Conservation (phyloP, 1,140 invertebrate species). For the Drosophila lacteicornis region DNA sequence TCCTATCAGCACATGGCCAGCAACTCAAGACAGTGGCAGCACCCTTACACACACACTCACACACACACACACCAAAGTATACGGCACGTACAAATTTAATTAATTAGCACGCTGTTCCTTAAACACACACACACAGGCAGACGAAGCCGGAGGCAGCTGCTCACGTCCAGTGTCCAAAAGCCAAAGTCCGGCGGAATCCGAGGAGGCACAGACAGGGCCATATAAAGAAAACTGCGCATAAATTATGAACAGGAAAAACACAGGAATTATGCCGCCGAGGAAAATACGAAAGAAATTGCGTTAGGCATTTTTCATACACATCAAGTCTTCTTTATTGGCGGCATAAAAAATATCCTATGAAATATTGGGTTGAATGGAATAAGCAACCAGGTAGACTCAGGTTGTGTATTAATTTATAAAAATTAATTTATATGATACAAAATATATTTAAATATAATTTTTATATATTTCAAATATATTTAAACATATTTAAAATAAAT, state of each 20-base stretch:
- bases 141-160: slow-evolving; percentile 26
- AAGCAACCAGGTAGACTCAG: not conserved
- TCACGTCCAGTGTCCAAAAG: slow-evolving; percentile 60
- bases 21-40: slow-evolving; percentile 52
- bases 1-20: slow-evolving; percentile 60
- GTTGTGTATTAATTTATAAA: not conserved
- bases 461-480: too few species aligned
- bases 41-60: slow-evolving; percentile 8
- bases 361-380: not conserved
- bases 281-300: slow-evolving; percentile 36
- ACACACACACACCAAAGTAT: slow-evolving; percentile 20
- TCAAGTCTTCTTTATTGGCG: slow-evolving; percentile 9
- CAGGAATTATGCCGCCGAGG: slow-evolving; percentile 17
- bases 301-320: slow-evolving; percentile 40
- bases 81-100: slow-evolving; percentile 80
- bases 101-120: slow-evolving; percentile 81
- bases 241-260: slow-evolving; percentile 73
- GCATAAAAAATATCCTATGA: not conserved
- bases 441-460: too few species aligned
- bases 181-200: slow-evolving; percentile 47
- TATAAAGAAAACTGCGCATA: slow-evolving; percentile 75
- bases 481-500: too few species aligned
- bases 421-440: too few species aligned
- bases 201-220: slow-evolving; percentile 30
- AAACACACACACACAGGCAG: slow-evolving; percentile 54